Evolutionary conservation across 2,113 vertebrate genomes (phyloP).

Genomic region (Prunella fulvescens): DNA sequence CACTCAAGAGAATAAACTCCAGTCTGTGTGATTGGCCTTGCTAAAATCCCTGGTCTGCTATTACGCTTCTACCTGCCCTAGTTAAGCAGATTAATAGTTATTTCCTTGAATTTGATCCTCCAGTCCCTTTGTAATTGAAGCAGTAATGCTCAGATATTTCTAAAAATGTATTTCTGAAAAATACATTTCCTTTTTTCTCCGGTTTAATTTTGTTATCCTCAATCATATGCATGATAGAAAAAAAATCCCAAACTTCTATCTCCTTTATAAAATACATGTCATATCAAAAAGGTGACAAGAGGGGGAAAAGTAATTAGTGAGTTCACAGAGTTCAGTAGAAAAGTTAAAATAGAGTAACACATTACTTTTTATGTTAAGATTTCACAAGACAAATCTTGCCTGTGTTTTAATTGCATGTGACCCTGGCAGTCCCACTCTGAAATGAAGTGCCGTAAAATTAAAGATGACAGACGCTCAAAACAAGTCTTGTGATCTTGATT

Average conservation of each 20-base stretch:
- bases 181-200: slow-evolving; percentile 71
- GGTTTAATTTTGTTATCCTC: slow-evolving; percentile 83
- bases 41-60: slow-evolving; percentile 66
- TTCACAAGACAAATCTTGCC: slow-evolving; percentile 86
- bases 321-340: slow-evolving; percentile 84
- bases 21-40: slow-evolving; percentile 61
- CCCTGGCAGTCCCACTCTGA: slow-evolving; percentile 83
- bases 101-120: slow-evolving; percentile 77
- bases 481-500: slow-evolving; percentile 89
- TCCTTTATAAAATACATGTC: slow-evolving; percentile 82
- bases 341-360: slow-evolving; percentile 88
- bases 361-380: slow-evolving; percentile 88
- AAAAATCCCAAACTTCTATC: slow-evolving; percentile 82
- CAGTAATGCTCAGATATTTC: slow-evolving; percentile 75
- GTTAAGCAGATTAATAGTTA: slow-evolving; percentile 81
- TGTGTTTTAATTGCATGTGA: slow-evolving; percentile 91
- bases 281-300: slow-evolving; percentile 87
- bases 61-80: slow-evolving; percentile 79
- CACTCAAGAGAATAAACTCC: slow-evolving; percentile 63
- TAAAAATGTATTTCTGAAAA: slow-evolving; percentile 79
- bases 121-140: slow-evolving; percentile 75
- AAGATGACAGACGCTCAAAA: slow-evolving; percentile 87
- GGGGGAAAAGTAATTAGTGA: slow-evolving; percentile 87
- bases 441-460: slow-evolving; percentile 88
- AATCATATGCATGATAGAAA: slow-evolving; percentile 73